phyloP scores from a whole-genome alignment of 2,113 vertebrate species.

The Sander vitreus region DNA sequence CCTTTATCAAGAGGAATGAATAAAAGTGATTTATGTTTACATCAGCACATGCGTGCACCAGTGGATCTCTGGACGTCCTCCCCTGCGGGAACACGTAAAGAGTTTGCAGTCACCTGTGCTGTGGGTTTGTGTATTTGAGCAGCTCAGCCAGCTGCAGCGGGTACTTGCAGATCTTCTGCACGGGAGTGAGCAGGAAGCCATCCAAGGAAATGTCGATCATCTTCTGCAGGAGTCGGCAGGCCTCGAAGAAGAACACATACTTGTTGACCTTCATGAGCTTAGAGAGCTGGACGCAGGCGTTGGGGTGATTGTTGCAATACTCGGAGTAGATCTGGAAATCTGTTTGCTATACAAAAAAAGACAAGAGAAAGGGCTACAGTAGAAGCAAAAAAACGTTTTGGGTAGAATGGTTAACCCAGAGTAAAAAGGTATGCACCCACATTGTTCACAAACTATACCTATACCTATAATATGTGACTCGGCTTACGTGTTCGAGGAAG shows the following conservation, averaged over 20 bases:
- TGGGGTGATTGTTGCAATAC: constrained; percentile 98
- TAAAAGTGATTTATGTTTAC: neutral
- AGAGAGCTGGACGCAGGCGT: constrained; percentile 92
- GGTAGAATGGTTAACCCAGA: neutral
- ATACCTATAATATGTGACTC: neutral
- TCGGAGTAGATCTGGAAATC: constrained; percentile 99
- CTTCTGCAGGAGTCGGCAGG: constrained; percentile 94
- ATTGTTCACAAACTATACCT: neutral
- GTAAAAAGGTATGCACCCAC: neutral
- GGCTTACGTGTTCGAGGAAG: constrained; percentile 95
- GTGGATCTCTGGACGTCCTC: neutral
- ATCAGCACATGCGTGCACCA: neutral
- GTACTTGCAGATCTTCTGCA: constrained; percentile 99
- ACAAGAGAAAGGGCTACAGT: neutral
- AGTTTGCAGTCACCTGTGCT: constrained; percentile 87
- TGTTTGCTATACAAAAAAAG: constrained; percentile 85
- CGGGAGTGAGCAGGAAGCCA: constrained; percentile 94
- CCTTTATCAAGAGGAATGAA: neutral
- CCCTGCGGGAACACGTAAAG: neutral
- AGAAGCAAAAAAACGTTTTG: neutral
- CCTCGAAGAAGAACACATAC: constrained; percentile 97
- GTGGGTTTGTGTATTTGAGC: constrained; percentile 96
- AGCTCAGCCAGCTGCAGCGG: constrained; percentile 94
- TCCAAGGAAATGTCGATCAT: constrained; percentile 98
- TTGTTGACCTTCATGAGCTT: constrained; percentile 94